Conservation (phyloP, 2,797 vertebrate genomes). For the Esox lucius region DNA sequence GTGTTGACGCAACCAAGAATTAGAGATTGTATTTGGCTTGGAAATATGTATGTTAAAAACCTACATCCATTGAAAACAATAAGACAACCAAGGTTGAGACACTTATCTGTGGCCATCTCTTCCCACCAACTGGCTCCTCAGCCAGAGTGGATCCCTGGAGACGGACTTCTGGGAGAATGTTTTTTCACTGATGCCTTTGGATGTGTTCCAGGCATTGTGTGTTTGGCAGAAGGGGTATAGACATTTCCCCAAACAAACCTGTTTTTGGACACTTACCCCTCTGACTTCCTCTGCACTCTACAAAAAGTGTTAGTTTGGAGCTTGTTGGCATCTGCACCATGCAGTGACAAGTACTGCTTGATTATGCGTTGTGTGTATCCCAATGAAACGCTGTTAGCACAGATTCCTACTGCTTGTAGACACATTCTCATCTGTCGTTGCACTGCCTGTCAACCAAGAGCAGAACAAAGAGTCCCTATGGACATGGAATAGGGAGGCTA, state of each 20-base stretch:
- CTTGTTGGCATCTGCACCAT: background rate
- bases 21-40: background rate
- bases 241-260: conserved; percentile 17
- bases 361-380: conserved; percentile 1
- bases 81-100: background rate
- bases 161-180: conserved; percentile 23
- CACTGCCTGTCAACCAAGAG: background rate
- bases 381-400: background rate
- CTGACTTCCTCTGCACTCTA: background rate
- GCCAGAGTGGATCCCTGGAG: conserved; percentile 6
- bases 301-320: conserved; percentile 9
- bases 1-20: background rate
- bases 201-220: conserved; percentile 34
- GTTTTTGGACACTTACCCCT: conserved; percentile 12
- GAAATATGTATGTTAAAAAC: background rate
- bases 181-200: conserved; percentile 31
- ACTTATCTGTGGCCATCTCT: conserved; percentile 6
- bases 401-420: background rate
- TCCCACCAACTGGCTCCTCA: conserved; percentile 9
- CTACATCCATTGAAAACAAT: conserved; percentile 1
- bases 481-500: conserved; percentile 5
- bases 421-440: background rate
- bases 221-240: conserved; percentile 16
- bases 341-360: conserved; percentile 18
- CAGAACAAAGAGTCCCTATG: background rate